Evolutionary conservation across 2,888 invertebrate species (phyloP).

Genomic region (Neria commutata): DNA sequence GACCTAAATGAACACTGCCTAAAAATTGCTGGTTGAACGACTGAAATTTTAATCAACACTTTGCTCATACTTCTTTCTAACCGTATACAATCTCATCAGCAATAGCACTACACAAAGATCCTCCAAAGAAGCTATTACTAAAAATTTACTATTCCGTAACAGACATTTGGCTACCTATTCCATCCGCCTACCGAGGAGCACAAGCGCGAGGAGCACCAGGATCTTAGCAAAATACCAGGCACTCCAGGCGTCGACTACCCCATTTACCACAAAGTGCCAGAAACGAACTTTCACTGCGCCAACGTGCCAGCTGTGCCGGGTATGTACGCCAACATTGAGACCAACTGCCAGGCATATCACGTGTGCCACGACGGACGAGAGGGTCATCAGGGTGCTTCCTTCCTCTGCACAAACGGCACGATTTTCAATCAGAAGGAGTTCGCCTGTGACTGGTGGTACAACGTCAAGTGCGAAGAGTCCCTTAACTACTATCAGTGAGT

Average conservation of each 20-base stretch:
- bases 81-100: no score
- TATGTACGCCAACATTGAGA: constrained; percentile 90
- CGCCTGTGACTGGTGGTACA: constrained; percentile 92
- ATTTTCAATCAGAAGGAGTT: constrained; percentile 86
- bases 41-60: no score
- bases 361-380: constrained; percentile 87
- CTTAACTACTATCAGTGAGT: constrained; percentile 73
- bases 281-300: constrained; percentile 79
- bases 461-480: constrained; percentile 82
- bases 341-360: constrained; percentile 89
- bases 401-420: constrained; percentile 86
- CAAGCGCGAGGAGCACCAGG: constrained; percentile 64
- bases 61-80: no score
- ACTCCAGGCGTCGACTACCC: constrained; percentile 82
- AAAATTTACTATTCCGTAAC: neutral
- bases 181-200: constrained; percentile 48
- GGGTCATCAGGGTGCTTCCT: constrained; percentile 81
- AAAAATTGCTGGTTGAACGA: no score
- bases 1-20: no score
- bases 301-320: constrained; percentile 82
- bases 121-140: no score
- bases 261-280: constrained; percentile 76
- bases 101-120: no score
- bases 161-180: constrained; percentile 56
- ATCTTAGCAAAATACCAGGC: constrained; percentile 81